Base-by-base conservation (phyloP, 2,113 vertebrate species). In the Hoplias malabaricus region DNA sequence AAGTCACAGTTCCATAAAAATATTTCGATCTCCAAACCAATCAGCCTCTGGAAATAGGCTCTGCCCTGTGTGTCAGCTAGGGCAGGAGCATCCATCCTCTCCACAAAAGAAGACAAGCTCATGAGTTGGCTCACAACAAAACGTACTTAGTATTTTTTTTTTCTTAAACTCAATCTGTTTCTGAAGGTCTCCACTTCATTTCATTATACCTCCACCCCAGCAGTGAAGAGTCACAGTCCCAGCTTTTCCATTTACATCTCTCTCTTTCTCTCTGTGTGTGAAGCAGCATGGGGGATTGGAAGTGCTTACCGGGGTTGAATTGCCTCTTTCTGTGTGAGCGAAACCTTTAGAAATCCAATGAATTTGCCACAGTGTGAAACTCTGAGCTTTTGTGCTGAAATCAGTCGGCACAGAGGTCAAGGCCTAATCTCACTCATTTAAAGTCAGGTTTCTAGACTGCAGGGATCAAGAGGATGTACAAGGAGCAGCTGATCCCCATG, bases 321-420 rank as follows among this genome's bases (percentile, higher is more conserved):
- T 56, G 21, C 53, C 50, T 68, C 48, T 27, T 74, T 74, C 21
- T 46, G 69, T 69, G 16, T 68, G 46, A 82, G 29, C 68, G n/a
- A 78, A 82, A 78, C 76, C 68, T 56, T 34, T n/a, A 10, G 66
- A 75, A 77, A 79, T 74, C 63, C 66, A 79, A 65, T 40, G 72
- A 75, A 50, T 74, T 70, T 16, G 34, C 50, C 50, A 46, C 74
- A 75, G 70, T n/a, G 34, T 69, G 53, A 63, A 23, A 56, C 25
- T 68, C 25, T 2, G 19, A 54, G 63, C 33, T 31, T 42, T 59
- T 76, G 73, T 50, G 62, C 34, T 23, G 23, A 16, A 80, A 23
- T 59, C 69, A 53, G 53, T 21, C 46, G 33, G 27, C 27, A 61
- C n/a, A 19, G 40, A 43, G 63, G 56, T 21, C 43, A 38, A 31